Evolutionary conservation across 2,113 vertebrate genomes (phyloP), one percentile per base, ranked within the genome.

Genomic region (Peromyscus maniculatus): DNA sequence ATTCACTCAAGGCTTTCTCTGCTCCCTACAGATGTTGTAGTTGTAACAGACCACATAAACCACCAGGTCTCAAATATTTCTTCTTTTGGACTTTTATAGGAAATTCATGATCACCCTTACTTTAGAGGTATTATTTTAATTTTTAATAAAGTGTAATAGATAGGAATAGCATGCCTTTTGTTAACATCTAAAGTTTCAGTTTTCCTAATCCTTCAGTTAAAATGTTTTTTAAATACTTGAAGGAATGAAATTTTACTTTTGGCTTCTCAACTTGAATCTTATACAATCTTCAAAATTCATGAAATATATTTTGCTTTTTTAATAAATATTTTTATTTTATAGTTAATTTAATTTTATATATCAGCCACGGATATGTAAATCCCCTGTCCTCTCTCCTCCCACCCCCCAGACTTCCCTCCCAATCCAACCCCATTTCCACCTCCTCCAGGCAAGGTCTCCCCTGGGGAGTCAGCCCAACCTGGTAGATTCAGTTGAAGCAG

Each of bases 151-250:
- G 7, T 95, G 22, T 84, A 49, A 94, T 69, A 95, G 83, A 5
- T 4, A 82, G 1, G 13, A 0, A 55, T 95, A 64, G 2, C 8
- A 49, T 21, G 59, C 19, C 31, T 21, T 49, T 78, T 89, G 67
- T 57, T 79, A 24, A 79, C 36, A 77, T 79, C 4, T 43, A 78
- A 59, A 93, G 49, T 43, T 43, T 92, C 49, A 64, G 22, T 67
- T 24, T 59, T 96, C 33, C n/a, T 28, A 62, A 67, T 36, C 69
- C 39, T 87, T 96, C 43, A 59, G 5, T 79, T 78, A 95, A 93
- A 94, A 91, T 46, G 49, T 31, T 39, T 39, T 77, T 8, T 49
- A 79, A 93, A 79, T 87, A 91, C 69, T 91, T 94, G 69, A 57
- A 5, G 9, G 28, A 62, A 31, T 75, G 39, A 77, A 97, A 82